Conservation (phyloP, 2,888 invertebrate species). For the Itoplectis maculator region DNA sequence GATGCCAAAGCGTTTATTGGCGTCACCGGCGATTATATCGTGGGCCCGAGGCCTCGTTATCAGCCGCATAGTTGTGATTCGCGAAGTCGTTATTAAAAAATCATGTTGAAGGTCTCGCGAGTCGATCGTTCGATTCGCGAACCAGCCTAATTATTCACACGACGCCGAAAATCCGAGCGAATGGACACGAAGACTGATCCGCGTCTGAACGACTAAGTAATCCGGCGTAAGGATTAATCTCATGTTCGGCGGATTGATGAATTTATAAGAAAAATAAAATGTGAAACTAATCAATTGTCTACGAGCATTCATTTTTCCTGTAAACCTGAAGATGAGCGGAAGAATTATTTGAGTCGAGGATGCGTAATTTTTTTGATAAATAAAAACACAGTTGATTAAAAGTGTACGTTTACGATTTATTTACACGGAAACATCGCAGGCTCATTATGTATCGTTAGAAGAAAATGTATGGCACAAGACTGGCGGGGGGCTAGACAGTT, state of each 20-base stretch:
- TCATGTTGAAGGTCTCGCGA: background rate
- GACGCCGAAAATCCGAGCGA: background rate
- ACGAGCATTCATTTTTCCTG: background rate
- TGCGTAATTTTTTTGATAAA: background rate
- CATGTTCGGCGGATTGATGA: constrained; percentile 1
- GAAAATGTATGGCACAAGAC: constrained; percentile 58
- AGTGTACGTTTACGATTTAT: constrained; percentile 48
- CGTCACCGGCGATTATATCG: background rate
- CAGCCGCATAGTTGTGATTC: background rate
- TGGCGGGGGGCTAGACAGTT: background rate
- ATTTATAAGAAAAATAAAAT: constrained; percentile 22
- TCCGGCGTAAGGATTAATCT: constrained; percentile 4
- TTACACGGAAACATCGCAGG: constrained; percentile 47
- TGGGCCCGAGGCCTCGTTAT: background rate
- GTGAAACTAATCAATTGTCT: background rate
- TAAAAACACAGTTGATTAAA: constrained; percentile 28
- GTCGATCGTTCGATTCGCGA: background rate
- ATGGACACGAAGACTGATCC: background rate
- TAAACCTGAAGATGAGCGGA: background rate
- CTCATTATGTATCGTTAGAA: constrained; percentile 17
- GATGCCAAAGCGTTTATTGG: background rate
- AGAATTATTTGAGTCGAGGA: background rate
- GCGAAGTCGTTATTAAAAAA: background rate
- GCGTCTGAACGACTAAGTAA: background rate
- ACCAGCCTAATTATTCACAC: constrained; percentile 13